Evolutionary conservation across 1,140 invertebrate genomes (phyloP).

Genomic region (Trigoniulus corallinus): DNA sequence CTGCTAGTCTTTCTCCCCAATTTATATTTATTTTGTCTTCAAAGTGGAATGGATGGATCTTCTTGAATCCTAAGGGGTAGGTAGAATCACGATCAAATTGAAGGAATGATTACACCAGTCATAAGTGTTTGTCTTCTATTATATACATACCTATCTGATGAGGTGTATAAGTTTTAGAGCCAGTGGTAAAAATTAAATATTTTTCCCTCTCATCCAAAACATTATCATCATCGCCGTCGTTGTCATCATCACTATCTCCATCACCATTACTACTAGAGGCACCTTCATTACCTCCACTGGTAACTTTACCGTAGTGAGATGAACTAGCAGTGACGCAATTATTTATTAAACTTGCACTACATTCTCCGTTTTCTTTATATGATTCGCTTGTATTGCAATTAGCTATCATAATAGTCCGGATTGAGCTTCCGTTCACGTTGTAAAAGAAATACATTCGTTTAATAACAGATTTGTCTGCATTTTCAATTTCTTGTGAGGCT

Average conservation of each 20-base stretch:
- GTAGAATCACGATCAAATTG: not conserved
- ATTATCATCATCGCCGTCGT: constrained; percentile 30
- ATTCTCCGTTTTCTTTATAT: not conserved
- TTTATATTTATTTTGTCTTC: constrained; percentile 47
- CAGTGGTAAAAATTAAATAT: constrained; percentile 70
- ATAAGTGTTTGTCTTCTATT: too few relatives aligned
- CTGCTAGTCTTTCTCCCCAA: constrained; percentile 44
- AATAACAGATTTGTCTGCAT: constrained; percentile 63
- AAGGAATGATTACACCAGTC: not conserved
- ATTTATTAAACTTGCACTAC: not conserved
- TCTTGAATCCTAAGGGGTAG: constrained; percentile 43
- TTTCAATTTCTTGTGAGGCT: constrained; percentile 47
- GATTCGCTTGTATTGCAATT: constrained; percentile 32
- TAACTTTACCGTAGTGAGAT: constrained; percentile 10
- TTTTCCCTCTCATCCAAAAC: constrained; percentile 39
- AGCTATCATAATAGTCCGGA: constrained; percentile 55
- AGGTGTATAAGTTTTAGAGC: constrained; percentile 65
- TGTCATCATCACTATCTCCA: constrained; percentile 24
- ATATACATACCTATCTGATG: constrained; percentile 52
- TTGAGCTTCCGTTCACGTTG: constrained; percentile 63
- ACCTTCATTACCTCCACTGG: constrained; percentile 25
- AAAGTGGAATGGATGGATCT: constrained; percentile 52
- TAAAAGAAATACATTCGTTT: constrained; percentile 61
- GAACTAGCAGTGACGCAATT: not conserved
- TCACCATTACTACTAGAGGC: constrained; percentile 26